Percentiles rank a stretch among this genome's conserved stretches.
These are phyloP conservation scores for Hippocampus abdominalis DNA, from an alignment of 2,113 vertebrate genomes.

Conservation along the genomic window DNA sequence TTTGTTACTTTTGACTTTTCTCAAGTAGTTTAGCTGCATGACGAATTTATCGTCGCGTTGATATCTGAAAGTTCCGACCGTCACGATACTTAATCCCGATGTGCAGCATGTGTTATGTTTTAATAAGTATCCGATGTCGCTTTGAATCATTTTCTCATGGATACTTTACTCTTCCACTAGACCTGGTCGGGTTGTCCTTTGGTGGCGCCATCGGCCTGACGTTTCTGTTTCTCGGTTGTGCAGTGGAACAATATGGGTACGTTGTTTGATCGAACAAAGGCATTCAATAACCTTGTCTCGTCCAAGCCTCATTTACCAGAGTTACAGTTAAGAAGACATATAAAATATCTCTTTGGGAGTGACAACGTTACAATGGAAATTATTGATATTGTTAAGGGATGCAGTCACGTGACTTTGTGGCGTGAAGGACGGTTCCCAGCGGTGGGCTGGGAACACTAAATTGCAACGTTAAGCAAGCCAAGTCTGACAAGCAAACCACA, in stretches of 20 bases:
- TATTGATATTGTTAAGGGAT: not conserved
- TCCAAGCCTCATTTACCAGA: not conserved
- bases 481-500: no score
- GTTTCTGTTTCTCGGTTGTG: constrained; percentile 92
- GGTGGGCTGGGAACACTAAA: no score
- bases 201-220: constrained; percentile 92
- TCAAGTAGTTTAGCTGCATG: not conserved
- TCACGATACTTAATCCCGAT: not conserved
- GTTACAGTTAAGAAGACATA: not conserved
- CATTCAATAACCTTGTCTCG: not conserved
- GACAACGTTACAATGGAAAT: not conserved
- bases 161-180: constrained; percentile 62
- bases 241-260: constrained; percentile 86
- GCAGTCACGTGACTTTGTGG: not conserved
- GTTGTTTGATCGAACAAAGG: not conserved
- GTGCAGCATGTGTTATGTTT: not conserved
- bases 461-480: no score
- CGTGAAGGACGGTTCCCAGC: no score
- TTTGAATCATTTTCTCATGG: not conserved
- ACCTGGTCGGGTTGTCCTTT: constrained; percentile 89
- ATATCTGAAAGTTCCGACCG: not conserved
- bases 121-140: not conserved
- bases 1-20: not conserved
- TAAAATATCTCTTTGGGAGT: no score
- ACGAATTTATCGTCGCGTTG: constrained; percentile 8